These are phyloP conservation scores for Enteromius radiatus DNA, from an alignment of 2,797 vertebrate species.

Conservation along the genomic window DNA sequence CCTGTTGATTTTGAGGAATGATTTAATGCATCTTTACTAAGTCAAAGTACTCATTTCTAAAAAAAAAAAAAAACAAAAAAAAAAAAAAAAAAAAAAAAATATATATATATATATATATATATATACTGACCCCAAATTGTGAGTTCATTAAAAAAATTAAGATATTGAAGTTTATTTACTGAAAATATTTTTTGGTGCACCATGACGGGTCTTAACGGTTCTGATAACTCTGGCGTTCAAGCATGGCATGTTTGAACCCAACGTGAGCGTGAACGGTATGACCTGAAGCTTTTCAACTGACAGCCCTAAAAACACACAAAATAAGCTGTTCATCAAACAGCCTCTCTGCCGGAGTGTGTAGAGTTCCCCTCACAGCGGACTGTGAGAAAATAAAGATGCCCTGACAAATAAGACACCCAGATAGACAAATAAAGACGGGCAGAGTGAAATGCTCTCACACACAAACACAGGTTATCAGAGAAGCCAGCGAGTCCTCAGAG, in stretches of 20 bases:
- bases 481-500: constrained; percentile 44
- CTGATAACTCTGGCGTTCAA: background rate
- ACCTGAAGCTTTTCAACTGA: background rate
- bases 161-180: background rate
- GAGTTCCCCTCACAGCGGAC: constrained; percentile 60
- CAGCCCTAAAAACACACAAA: background rate
- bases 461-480: constrained; percentile 56
- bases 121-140: background rate
- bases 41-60: background rate
- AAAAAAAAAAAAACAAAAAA: background rate
- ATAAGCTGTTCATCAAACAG: constrained; percentile 21
- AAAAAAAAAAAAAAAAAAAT: too few species aligned
- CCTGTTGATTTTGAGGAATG: too few species aligned
- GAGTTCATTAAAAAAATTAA: background rate
- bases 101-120: too few species aligned
- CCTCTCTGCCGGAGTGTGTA: constrained; percentile 61
- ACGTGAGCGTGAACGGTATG: background rate
- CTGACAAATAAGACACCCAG: constrained; percentile 70
- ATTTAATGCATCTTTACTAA: background rate
- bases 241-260: background rate
- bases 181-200: background rate
- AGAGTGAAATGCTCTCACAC: constrained; percentile 17
- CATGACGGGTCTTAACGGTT: background rate
- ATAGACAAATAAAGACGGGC: constrained; percentile 75
- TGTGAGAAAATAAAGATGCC: constrained; percentile 44